Conservation (phyloP, 2,888 invertebrate species). For the Cenopis cana region DNA sequence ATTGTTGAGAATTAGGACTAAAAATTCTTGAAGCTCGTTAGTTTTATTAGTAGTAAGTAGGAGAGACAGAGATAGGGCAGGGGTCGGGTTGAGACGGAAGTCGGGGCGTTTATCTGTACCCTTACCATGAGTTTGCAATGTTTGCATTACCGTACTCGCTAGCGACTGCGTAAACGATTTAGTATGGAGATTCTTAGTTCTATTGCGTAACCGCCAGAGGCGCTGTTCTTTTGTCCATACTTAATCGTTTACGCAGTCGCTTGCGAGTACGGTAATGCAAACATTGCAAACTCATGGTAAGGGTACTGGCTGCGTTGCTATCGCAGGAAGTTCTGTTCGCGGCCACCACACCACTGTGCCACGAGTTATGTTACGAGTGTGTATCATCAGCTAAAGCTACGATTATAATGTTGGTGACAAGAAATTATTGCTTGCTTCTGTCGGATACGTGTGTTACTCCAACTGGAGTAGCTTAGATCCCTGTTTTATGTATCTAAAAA, state of each 20-base stretch:
- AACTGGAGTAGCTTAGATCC: slow-evolving; percentile 48
- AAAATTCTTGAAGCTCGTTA: slow-evolving; percentile 13
- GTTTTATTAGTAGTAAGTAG: slow-evolving; percentile 28
- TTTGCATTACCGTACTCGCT: no score
- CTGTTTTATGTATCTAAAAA: slow-evolving; percentile 21
- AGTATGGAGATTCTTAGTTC: no score
- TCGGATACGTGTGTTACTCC: slow-evolving; percentile 53
- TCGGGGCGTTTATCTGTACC: slow-evolving; percentile 67
- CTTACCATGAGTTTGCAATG: no score
- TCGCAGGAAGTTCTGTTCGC: slow-evolving; percentile 75
- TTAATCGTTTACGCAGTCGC: no score
- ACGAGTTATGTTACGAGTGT: slow-evolving; percentile 50
- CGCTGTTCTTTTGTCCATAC: no score
- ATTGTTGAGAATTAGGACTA: slow-evolving; percentile 38
- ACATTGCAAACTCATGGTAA: no score
- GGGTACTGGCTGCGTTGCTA: slow-evolving; percentile 55
- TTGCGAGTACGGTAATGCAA: no score
- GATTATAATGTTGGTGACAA: slow-evolving; percentile 14
- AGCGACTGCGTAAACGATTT: no score
- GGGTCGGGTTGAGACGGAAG: slow-evolving; percentile 49
- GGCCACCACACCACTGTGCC: slow-evolving; percentile 56
- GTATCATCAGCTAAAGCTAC: slow-evolving; percentile 45
- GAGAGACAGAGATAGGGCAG: slow-evolving; percentile 42
- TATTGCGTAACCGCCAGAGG: no score
- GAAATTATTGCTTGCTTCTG: slow-evolving; percentile 48